phyloP scores from a whole-genome alignment of 1,140 invertebrate species.

The Pseudobourletiella spinata region DNA sequence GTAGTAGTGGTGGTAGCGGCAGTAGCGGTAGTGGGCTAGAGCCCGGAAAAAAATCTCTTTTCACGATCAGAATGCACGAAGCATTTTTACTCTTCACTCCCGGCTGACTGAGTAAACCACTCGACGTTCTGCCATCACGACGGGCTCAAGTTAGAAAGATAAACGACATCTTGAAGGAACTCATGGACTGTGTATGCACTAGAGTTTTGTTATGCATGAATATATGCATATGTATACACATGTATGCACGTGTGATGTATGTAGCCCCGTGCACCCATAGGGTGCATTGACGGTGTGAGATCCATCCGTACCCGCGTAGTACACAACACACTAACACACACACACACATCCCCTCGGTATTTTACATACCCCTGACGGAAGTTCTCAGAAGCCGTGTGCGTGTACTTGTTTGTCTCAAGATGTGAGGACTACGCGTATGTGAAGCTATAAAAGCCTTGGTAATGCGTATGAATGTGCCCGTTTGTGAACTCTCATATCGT shows the following conservation, averaged over 20 bases:
- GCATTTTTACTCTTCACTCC: background rate
- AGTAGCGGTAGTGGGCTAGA: too few species aligned
- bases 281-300: too few species aligned
- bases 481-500: background rate
- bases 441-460: background rate
- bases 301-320: too few species aligned
- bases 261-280: too few species aligned
- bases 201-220: background rate
- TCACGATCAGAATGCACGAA: background rate
- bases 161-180: background rate
- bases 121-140: too few species aligned
- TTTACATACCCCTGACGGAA: too few species aligned
- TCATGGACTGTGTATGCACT: background rate
- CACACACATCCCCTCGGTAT: background rate
- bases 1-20: too few species aligned
- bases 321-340: background rate
- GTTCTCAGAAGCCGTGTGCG: too few species aligned
- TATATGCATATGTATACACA: background rate
- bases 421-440: too few species aligned
- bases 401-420: too few species aligned
- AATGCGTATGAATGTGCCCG: background rate
- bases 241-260: background rate
- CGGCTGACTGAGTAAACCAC: background rate
- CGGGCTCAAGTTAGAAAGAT: too few species aligned
- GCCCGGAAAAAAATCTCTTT: slow-evolving; percentile 11